These are phyloP conservation scores for Glaucopsyche alexis DNA, from an alignment of 2,888 invertebrate genomes.

Conservation along the genomic window DNA sequence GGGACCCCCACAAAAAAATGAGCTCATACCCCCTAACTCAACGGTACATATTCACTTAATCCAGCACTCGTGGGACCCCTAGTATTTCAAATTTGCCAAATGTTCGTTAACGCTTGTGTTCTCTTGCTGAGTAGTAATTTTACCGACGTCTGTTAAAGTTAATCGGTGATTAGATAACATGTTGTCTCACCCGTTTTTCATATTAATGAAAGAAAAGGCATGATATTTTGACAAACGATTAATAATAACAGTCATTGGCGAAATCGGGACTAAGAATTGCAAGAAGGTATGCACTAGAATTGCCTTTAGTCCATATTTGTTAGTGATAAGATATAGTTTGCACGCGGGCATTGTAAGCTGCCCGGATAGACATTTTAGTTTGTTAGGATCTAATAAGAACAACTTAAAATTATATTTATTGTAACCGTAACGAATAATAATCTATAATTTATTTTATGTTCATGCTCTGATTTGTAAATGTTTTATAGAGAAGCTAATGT, in stretches of 20 bases:
- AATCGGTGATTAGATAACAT: no score
- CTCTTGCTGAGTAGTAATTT: no score
- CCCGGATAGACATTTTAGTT: slow-evolving; percentile 15
- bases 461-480: slow-evolving; percentile 1
- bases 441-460: slow-evolving; percentile 18
- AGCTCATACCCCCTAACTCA: slow-evolving; percentile 41
- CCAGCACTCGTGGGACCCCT: slow-evolving; percentile 24
- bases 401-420: slow-evolving; percentile 25
- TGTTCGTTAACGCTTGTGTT: slow-evolving; percentile 25
- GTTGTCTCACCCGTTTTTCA: no score
- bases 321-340: slow-evolving; percentile 19
- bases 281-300: slow-evolving; percentile 14
- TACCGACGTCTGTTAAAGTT: no score
- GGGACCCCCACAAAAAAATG: slow-evolving; percentile 90
- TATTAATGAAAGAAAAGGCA: no score
- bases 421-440: slow-evolving; percentile 19
- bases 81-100: slow-evolving; percentile 25
- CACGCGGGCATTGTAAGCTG: slow-evolving; percentile 3
- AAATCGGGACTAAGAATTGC: no score
- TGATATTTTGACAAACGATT: no score
- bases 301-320: slow-evolving; percentile 16
- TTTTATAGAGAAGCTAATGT: slow-evolving; percentile 3
- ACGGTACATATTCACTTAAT: slow-evolving; percentile 32
- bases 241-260: no score
- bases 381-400: slow-evolving; percentile 9